These are phyloP conservation scores for Eurytoma adleriae DNA, from an alignment of 2,888 invertebrate genomes.

Conservation along the genomic window DNA sequence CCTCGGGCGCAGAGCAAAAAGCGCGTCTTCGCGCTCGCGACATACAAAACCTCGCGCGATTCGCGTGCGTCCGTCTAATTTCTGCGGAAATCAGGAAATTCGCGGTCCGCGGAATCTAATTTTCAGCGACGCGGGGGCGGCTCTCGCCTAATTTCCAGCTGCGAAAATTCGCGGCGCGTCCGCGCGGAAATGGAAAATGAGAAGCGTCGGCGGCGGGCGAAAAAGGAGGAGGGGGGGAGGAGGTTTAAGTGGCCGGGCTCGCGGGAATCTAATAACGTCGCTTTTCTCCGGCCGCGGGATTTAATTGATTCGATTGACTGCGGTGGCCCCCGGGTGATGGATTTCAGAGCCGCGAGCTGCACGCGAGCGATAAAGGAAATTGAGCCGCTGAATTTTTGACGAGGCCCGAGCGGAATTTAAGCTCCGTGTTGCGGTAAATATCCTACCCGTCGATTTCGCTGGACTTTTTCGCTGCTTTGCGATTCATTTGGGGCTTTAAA, in stretches of 20 bases:
- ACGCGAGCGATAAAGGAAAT: neutral
- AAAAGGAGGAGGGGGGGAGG: neutral
- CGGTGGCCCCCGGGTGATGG: conserved; percentile 22
- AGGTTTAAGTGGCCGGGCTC: conserved; percentile 23
- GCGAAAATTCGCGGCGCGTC: neutral
- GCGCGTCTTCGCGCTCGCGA: neutral
- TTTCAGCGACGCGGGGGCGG: neutral
- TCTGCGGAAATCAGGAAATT: neutral
- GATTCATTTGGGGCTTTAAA: neutral
- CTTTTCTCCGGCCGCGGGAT: conserved; percentile 46
- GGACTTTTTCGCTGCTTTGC: neutral
- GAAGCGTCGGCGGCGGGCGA: neutral
- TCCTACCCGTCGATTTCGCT: neutral
- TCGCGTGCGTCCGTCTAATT: neutral
- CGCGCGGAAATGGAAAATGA: conserved; percentile 33
- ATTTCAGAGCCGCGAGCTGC: conserved; percentile 15
- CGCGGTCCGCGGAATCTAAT: conserved; percentile 14
- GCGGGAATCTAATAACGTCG: conserved; percentile 44
- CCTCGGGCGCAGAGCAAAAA: neutral
- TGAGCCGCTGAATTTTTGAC: neutral
- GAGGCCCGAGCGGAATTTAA: neutral
- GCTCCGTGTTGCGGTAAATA: neutral
- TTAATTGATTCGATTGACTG: conserved; percentile 53
- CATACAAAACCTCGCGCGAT: neutral
- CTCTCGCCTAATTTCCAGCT: conserved; percentile 16